These are phyloP conservation scores for Malurus leucopterus DNA, from an alignment of 2,797 vertebrate species.

Conservation along the genomic window DNA sequence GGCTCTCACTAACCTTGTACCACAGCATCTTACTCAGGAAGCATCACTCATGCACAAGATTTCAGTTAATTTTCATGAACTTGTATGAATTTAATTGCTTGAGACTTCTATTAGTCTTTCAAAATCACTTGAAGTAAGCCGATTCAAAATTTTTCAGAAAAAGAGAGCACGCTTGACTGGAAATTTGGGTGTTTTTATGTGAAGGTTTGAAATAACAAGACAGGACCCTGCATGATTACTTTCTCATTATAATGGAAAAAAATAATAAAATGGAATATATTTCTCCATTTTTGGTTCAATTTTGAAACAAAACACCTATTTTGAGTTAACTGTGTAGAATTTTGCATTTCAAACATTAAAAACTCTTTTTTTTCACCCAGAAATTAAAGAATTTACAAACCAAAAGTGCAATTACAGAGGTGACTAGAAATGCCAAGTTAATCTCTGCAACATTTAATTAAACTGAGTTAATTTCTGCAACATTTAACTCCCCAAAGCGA, in stretches of 20 bases:
- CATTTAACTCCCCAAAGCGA: neutral
- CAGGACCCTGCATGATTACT: neutral
- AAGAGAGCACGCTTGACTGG: neutral
- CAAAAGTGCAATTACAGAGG: neutral
- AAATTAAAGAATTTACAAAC: neutral
- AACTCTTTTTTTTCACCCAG: rapidly evolving
- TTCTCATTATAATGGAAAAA: neutral
- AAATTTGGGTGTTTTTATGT: neutral
- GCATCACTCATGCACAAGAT: neutral
- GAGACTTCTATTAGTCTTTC: neutral
- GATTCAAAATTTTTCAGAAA: neutral
- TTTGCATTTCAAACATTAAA: neutral
- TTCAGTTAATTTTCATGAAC: neutral
- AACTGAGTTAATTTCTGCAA: neutral
- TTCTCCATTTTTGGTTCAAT: neutral
- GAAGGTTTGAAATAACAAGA: neutral
- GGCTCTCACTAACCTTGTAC: neutral
- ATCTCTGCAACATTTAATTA: neutral
- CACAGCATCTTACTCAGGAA: neutral
- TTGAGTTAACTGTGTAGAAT: neutral
- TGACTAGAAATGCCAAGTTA: rapidly evolving
- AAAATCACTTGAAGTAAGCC: neutral
- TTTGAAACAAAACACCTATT: neutral
- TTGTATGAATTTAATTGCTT: neutral
- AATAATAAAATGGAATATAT: neutral